Evolutionary conservation across 2,797 vertebrate species (phyloP).

Genomic region (Gallirallus australis): DNA sequence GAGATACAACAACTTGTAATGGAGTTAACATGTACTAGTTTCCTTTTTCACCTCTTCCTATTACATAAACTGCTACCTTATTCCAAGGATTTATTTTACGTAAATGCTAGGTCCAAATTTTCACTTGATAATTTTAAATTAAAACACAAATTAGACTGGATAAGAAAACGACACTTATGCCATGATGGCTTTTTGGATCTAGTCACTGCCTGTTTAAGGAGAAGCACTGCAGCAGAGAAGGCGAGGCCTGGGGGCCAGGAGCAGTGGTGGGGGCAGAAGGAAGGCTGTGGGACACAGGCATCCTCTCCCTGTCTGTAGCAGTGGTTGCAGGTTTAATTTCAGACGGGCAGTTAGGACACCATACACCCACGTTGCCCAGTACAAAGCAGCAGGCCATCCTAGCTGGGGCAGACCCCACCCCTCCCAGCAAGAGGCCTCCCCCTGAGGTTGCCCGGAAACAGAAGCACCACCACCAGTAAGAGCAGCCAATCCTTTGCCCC

Average conservation of each 20-base stretch:
- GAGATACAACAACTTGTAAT: neutral
- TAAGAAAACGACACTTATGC: fast-evolving
- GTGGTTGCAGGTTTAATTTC: neutral
- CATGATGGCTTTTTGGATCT: no score
- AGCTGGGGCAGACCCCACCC: fast-evolving
- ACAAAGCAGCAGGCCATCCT: neutral
- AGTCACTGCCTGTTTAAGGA: fast-evolving
- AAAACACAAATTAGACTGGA: neutral
- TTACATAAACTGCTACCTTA: neutral
- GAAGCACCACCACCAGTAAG: neutral
- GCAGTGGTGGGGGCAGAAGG: no score
- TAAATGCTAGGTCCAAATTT: neutral
- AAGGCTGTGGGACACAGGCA: fast-evolving
- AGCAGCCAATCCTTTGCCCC: neutral
- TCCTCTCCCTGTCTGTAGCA: fast-evolving
- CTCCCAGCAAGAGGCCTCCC: fast-evolving
- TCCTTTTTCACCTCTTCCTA: neutral
- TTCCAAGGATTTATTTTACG: neutral
- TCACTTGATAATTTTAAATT: neutral
- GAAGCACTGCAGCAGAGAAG: neutral
- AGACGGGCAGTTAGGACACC: no score
- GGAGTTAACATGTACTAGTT: neutral
- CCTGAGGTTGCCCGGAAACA: fast-evolving
- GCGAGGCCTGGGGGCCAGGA: fast-evolving
- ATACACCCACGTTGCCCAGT: fast-evolving